Evolutionary conservation across 2,113 vertebrate genomes (phyloP).

Genomic region (Anser cygnoides): DNA sequence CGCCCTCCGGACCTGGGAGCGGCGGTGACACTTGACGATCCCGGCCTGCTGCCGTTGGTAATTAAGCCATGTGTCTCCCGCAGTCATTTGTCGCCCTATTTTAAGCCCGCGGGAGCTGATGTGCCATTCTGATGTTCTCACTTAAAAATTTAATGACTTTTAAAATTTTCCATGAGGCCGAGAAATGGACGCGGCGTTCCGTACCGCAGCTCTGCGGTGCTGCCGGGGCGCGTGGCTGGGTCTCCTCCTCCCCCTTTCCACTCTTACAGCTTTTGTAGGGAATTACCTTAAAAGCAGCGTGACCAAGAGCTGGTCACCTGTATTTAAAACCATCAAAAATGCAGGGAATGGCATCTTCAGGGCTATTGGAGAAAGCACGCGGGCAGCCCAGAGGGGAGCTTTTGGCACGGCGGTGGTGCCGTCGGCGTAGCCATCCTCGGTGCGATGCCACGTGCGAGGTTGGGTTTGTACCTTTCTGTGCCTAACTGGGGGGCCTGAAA

Average conservation of each 20-base stretch:
- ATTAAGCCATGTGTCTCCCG: constrained; percentile 3
- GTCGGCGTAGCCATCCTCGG: rapidly evolving
- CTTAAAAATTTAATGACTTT: constrained; percentile 29
- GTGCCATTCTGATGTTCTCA: neutral
- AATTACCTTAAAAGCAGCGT: neutral
- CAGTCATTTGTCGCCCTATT: neutral
- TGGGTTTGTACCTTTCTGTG: neutral
- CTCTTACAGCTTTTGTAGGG: neutral
- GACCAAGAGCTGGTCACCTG: neutral
- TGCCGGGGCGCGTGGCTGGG: rapidly evolving
- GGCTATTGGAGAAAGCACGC: neutral
- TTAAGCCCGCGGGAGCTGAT: neutral
- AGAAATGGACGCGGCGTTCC: neutral
- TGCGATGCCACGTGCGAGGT: neutral
- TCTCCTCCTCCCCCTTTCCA: neutral
- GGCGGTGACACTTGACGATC: neutral
- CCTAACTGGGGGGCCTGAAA: neutral
- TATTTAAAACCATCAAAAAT: neutral
- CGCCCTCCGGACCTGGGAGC: neutral
- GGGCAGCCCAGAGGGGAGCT: neutral
- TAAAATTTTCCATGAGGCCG: neutral
- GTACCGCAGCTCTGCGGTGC: neutral
- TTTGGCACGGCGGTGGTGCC: neutral
- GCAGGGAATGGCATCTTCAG: neutral
- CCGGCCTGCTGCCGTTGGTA: neutral